Evolutionary conservation across 2,797 vertebrate species (phyloP), one percentile per base, ranked within the genome.

Genomic region (Holocentrus rufus): DNA sequence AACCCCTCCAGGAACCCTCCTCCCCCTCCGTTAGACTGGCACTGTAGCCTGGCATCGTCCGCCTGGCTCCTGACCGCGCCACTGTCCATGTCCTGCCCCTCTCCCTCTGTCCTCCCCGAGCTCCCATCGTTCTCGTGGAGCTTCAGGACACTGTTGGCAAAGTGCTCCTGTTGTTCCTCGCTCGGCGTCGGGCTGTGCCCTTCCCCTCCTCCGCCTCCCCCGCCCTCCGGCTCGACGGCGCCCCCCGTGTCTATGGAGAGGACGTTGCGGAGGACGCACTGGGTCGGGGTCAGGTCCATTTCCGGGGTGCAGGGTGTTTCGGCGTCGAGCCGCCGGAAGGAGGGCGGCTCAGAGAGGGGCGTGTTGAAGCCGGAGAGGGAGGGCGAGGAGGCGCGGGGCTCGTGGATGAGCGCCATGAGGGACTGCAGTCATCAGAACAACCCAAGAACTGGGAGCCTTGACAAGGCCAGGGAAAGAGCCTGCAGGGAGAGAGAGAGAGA

Each of bases 1-100:
- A 98, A 93, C 53, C 97, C 97, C 86, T 98, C 96, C 76, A 97
- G 94, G 88, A 98, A 97, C 4, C 97, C 96, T 17, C 95, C 95
- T 74, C 93, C 92, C 79, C 93, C 92, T 90, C 96, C 93, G 39
- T 93, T 92, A 55, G 95, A 88, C 93, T 92, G 85, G 93, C 93
- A 80, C 94, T 96, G 88, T 87, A 96, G 64, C 91, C 95, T 54
- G 91, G 95, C 83, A 81, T 91, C 88, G 76, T 88, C 85, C n/a
- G 87, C 80, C 78, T 93, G 56, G 92, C 89, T 85, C 86, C 92
- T 91, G 83, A 90, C 93, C 14, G 87, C 90, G 44, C 89, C 87
- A 81, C 79, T 80, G 2, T 79, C 90, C 81, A 65, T 74, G 80
- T 90, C 82, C 87, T 76, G 88, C 70, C 86, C 91, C 78, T 90